A percentile compares a stretch with the other conserved stretches of the same genome.
phyloP scores from a whole-genome alignment of 2,113 vertebrate genomes.

The Athene noctua region DNA sequence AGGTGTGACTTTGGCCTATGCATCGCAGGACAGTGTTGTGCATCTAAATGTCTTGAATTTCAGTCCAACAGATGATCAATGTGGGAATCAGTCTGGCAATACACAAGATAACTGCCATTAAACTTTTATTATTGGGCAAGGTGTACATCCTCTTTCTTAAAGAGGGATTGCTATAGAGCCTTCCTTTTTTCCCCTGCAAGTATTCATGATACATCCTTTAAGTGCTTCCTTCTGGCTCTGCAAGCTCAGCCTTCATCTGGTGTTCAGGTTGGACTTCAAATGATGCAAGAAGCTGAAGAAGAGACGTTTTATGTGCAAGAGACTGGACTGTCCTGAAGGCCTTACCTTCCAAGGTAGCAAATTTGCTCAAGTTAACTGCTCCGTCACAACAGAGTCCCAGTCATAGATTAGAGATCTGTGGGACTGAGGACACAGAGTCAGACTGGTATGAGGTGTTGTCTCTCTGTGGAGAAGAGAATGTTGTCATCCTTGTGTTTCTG shows the following conservation, averaged over 20 bases:
- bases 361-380: background rate
- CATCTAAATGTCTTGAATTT: background rate
- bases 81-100: background rate
- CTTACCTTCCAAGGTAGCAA: background rate
- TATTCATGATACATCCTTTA: background rate
- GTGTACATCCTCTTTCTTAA: background rate
- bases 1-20: background rate
- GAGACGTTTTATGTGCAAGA: background rate
- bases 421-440: background rate
- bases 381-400: background rate
- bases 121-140: background rate
- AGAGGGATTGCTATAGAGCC: background rate
- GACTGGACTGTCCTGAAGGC: background rate
- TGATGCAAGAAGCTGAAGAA: background rate
- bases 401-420: background rate
- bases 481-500: background rate
- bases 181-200: background rate
- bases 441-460: background rate
- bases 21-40: background rate
- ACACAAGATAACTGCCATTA: background rate
- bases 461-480: background rate
- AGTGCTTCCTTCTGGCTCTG: background rate
- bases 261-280: background rate
- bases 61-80: background rate
- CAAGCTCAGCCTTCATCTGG: background rate